A percentile compares a stretch with the other conserved stretches of the same genome.
Conservation (phyloP, 1,140 invertebrate genomes). For the Mycetomoellerius zeteki region DNA sequence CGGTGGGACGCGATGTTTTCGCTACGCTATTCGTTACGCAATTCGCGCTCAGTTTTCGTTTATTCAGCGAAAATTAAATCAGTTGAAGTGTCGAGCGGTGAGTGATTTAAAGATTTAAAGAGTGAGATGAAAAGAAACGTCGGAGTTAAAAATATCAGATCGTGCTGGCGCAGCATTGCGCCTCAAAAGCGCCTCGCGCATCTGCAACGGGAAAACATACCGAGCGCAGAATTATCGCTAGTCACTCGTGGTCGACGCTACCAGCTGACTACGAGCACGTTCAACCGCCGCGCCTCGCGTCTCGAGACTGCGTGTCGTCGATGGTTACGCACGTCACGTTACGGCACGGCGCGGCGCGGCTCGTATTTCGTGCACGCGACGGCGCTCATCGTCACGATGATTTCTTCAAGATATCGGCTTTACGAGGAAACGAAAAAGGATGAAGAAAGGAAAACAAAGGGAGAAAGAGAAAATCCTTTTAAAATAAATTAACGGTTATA, state of each 20-base stretch:
- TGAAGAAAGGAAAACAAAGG: not conserved
- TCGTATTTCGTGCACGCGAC: conserved; percentile 30
- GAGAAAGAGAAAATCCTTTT: not conserved
- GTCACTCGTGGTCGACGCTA: conserved; percentile 22
- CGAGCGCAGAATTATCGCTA: conserved; percentile 29
- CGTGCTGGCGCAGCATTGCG: not conserved
- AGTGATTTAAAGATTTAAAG: not conserved
- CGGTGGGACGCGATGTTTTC: too few relatives aligned
- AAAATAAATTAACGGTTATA: not conserved
- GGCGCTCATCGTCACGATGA: too few relatives aligned
- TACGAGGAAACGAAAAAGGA: not conserved
- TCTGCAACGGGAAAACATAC: not conserved
- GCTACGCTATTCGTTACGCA: not conserved
- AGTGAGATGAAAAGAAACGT: not conserved
- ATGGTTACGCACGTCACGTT: conserved; percentile 39
- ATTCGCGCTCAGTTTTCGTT: not conserved
- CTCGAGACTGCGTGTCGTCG: conserved; percentile 61
- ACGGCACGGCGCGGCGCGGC: not conserved
- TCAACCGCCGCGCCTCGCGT: conserved; percentile 26
- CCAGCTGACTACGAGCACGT: conserved; percentile 24
- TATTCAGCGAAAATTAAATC: not conserved
- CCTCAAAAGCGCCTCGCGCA: conserved; percentile 21
- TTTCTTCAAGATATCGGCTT: not conserved
- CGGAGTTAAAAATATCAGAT: not conserved
- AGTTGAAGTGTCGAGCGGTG: not conserved